These are phyloP conservation scores for Zootoca vivipara DNA, from an alignment of 2,113 vertebrate genomes.

Conservation along the genomic window DNA sequence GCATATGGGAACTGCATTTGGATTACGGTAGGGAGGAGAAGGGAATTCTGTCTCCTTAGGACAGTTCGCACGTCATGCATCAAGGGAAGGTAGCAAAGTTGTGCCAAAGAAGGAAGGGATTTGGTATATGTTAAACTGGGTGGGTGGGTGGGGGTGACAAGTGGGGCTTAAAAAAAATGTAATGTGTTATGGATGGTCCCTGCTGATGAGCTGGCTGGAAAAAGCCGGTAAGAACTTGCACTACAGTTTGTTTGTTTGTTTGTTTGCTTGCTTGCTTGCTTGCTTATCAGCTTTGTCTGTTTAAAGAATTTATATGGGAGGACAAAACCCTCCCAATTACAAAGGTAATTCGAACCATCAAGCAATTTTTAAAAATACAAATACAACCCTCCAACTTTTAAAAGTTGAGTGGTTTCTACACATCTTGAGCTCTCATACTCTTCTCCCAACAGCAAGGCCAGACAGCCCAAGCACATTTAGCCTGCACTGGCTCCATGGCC, in stretches of 20 bases:
- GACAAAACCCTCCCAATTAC: not conserved
- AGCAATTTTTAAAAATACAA: not conserved
- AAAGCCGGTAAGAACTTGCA: not conserved
- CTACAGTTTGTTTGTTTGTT: not conserved
- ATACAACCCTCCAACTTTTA: not conserved
- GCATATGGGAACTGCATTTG: constrained; percentile 15
- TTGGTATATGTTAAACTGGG: not conserved
- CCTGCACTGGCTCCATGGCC: too few relatives aligned
- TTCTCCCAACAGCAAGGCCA: not conserved
- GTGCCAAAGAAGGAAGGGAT: not conserved
- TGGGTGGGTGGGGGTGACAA: not conserved
- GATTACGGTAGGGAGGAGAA: not conserved
- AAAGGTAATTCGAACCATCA: not conserved
- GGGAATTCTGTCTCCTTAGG: not conserved
- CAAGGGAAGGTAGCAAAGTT: not conserved
- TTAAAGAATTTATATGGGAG: not conserved
- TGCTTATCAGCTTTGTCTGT: not conserved
- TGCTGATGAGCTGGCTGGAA: not conserved
- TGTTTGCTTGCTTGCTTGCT: not conserved
- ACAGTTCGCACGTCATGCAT: not conserved
- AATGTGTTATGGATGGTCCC: not conserved
- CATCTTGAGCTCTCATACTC: not conserved
- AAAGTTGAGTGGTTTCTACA: not conserved
- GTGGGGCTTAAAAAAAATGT: not conserved
- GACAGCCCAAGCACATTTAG: not conserved